phyloP scores from a whole-genome alignment of 2,888 invertebrate species.

The Apamea monoglypha region DNA sequence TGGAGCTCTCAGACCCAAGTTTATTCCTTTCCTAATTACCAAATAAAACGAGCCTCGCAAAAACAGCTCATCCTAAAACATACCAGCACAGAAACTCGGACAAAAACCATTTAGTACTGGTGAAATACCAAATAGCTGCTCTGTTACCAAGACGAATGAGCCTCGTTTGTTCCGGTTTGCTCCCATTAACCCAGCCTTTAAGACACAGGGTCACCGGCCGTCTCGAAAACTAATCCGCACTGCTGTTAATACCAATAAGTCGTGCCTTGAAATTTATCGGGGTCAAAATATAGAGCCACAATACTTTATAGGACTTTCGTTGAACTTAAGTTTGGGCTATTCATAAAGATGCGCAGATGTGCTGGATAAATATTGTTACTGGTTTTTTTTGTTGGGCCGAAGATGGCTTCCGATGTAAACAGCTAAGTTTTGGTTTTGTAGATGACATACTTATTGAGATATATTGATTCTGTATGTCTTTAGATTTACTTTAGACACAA shows the following conservation, averaged over 20 bases:
- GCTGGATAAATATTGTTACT: constrained; percentile 28
- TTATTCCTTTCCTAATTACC: constrained; percentile 34
- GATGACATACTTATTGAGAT: constrained; percentile 22
- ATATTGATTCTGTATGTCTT: constrained; percentile 8
- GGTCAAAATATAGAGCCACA: constrained; percentile 70
- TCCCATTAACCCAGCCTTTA: constrained; percentile 82
- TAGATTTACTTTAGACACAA: neutral
- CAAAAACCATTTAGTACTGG: constrained; percentile 65
- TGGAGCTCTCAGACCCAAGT: constrained; percentile 11
- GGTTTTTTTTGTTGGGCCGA: constrained; percentile 15
- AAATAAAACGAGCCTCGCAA: constrained; percentile 57
- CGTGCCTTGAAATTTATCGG: constrained; percentile 74
- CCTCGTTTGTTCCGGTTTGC: constrained; percentile 83
- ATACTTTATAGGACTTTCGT: constrained; percentile 48
- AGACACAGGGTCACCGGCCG: constrained; percentile 76
- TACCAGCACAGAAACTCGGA: constrained; percentile 47
- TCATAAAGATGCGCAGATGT: constrained; percentile 57
- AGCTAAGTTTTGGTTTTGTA: constrained; percentile 31
- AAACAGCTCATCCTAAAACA: constrained; percentile 54
- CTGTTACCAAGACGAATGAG: constrained; percentile 77
- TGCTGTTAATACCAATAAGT: constrained; percentile 79
- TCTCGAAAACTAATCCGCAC: constrained; percentile 75
- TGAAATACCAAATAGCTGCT: constrained; percentile 62
- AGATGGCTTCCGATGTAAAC: constrained; percentile 13
- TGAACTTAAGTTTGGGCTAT: constrained; percentile 32